Conservation (phyloP, 2,797 vertebrate genomes). For the Tokudaia tokunoshimensis region DNA sequence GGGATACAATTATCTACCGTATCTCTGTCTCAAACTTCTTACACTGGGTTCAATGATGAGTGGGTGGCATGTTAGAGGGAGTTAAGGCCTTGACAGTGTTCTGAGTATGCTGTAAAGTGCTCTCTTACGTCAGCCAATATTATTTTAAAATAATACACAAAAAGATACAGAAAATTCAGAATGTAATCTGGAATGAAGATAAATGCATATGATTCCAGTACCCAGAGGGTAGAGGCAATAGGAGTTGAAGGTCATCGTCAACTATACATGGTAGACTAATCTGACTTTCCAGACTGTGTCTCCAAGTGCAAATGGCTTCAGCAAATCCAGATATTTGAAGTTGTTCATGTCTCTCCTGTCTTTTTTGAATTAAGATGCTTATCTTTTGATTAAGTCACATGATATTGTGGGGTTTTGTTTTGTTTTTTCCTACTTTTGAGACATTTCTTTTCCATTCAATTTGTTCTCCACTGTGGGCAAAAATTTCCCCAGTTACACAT, state of each 20-base stretch:
- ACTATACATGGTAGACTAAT: neutral
- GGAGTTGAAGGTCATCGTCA: neutral
- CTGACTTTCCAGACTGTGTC: neutral
- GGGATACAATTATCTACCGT: neutral
- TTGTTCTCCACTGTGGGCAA: conserved; percentile 8
- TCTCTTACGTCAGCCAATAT: neutral
- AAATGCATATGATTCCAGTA: neutral
- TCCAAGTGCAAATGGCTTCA: neutral
- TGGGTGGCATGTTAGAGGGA: neutral
- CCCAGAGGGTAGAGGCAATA: neutral
- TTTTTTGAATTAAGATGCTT: conserved; percentile 55
- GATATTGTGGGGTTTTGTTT: neutral
- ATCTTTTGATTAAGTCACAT: conserved; percentile 44
- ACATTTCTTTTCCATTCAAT: conserved; percentile 45
- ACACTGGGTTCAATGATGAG: neutral
- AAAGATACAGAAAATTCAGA: conserved; percentile 39
- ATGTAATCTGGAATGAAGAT: neutral
- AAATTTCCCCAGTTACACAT: neutral
- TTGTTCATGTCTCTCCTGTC: neutral
- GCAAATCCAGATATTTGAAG: conserved; percentile 15
- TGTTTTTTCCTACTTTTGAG: conserved; percentile 28
- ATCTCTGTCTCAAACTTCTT: neutral
- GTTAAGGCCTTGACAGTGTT: neutral
- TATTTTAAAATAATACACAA: conserved; percentile 1
- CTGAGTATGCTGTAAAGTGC: neutral